Percentiles rank a stretch among this genome's conserved stretches.
Evolutionary conservation across 2,113 vertebrate species (phyloP).

Genomic region (Dendropsophus ebraccatus): DNA sequence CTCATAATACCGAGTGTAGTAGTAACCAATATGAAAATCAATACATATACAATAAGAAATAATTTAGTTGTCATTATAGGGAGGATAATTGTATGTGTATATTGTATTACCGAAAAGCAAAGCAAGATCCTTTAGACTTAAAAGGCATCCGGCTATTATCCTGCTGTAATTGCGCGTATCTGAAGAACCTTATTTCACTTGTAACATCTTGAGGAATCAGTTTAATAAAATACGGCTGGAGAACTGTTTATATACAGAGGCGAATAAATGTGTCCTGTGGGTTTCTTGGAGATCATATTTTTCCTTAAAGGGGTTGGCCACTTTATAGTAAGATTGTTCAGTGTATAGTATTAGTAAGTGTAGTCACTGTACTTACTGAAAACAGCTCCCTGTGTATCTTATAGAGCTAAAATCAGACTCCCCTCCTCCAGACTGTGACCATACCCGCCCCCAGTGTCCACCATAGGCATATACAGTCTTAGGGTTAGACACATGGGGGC

Average conservation of each 20-base stretch:
- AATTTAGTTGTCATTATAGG: constrained; percentile 38
- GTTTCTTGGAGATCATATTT: constrained; percentile 33
- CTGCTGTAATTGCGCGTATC: constrained; percentile 12
- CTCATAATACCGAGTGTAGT: neutral
- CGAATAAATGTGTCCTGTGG: constrained; percentile 10
- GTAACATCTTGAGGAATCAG: constrained; percentile 37
- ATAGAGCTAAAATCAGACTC: too few relatives aligned
- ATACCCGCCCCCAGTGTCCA: too few relatives aligned
- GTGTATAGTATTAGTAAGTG: too few relatives aligned
- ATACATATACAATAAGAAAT: constrained; percentile 28
- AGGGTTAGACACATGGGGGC: too few relatives aligned
- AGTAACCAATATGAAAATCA: constrained; percentile 35
- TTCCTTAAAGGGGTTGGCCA: too few relatives aligned
- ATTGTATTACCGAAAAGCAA: constrained; percentile 35
- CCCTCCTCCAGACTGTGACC: too few relatives aligned
- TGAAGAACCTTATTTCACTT: constrained; percentile 9
- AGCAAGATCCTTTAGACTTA: constrained; percentile 11
- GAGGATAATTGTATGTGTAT: neutral
- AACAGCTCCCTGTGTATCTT: too few relatives aligned
- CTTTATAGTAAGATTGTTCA: too few relatives aligned
- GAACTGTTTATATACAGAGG: neutral
- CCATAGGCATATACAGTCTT: too few relatives aligned
- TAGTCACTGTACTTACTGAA: too few relatives aligned
- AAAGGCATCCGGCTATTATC: neutral
- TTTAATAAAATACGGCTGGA: constrained; percentile 24